Percentiles rank a stretch among this genome's conserved stretches.
phyloP scores from a whole-genome alignment of 2,797 vertebrate species.

The Pelobates cultripes region DNA sequence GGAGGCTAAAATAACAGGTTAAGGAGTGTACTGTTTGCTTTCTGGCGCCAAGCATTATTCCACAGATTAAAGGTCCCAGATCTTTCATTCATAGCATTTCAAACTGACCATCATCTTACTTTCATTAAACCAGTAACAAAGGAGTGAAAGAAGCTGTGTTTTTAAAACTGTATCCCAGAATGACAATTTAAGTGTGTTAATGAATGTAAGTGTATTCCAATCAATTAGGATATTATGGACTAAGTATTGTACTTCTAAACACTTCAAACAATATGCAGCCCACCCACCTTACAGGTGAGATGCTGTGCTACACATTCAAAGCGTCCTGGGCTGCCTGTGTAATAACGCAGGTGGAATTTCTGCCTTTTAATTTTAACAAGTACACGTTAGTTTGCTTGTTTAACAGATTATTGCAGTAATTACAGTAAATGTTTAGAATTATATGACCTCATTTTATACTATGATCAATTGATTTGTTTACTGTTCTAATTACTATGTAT shows the following conservation, averaged over 20 bases:
- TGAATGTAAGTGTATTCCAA: slow-evolving; percentile 44
- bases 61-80: slow-evolving; percentile 74
- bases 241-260: slow-evolving; percentile 42
- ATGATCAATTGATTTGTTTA: too few relatives aligned
- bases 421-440: too few relatives aligned
- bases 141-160: slow-evolving; percentile 55
- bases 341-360: too few relatives aligned
- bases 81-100: slow-evolving; percentile 74
- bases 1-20: slow-evolving; percentile 69
- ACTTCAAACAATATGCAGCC: slow-evolving; percentile 50
- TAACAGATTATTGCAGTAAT: too few relatives aligned
- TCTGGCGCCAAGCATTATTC: slow-evolving; percentile 74
- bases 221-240: slow-evolving; percentile 59
- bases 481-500: too few relatives aligned
- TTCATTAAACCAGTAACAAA: slow-evolving; percentile 59
- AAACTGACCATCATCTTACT: slow-evolving; percentile 69
- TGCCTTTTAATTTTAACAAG: too few relatives aligned
- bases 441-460: too few relatives aligned
- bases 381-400: too few relatives aligned
- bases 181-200: slow-evolving; percentile 61
- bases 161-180: slow-evolving; percentile 58
- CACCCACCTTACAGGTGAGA: background rate
- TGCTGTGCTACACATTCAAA: background rate
- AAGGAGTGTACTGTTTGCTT: slow-evolving; percentile 74
- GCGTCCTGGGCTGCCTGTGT: background rate